Evolutionary conservation across 1,140 invertebrate species (phyloP).

Genomic region (Lucilia cuprina): DNA sequence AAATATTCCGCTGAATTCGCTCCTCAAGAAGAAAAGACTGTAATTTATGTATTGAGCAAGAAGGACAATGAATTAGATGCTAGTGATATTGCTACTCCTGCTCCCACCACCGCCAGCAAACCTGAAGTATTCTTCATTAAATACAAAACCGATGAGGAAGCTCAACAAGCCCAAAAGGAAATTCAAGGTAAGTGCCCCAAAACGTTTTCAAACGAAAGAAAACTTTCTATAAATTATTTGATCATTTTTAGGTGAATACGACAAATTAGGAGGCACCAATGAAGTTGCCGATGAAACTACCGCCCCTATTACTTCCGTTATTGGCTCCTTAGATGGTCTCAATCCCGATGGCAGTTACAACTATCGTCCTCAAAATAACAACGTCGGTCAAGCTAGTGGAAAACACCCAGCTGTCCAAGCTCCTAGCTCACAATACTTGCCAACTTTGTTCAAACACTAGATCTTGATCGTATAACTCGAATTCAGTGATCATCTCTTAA

Average conservation of each 20-base stretch:
- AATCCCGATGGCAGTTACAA: conserved; percentile 41
- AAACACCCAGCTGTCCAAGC: not conserved
- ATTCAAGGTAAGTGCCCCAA: conserved; percentile 40
- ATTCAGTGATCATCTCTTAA: no score
- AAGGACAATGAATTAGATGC: conserved; percentile 70
- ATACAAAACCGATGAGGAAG: conserved; percentile 70
- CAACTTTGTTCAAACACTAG: conserved; percentile 34
- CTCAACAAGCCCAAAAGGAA: conserved; percentile 41
- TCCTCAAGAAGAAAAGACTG: conserved; percentile 76
- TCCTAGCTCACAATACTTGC: conserved; percentile 37
- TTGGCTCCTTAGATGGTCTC: conserved; percentile 40
- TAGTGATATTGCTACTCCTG: conserved; percentile 70
- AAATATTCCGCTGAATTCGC: conserved; percentile 42
- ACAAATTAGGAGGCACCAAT: conserved; percentile 39
- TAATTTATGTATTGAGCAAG: conserved; percentile 82
- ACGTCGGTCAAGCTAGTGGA: not conserved
- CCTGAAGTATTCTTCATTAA: conserved; percentile 76
- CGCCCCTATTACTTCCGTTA: conserved; percentile 40
- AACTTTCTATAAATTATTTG: not conserved
- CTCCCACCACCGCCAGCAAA: conserved; percentile 74
- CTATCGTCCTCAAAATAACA: conserved; percentile 37
- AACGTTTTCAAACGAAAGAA: not conserved
- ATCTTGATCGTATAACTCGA: not conserved
- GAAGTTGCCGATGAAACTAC: conserved; percentile 38
- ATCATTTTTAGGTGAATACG: conserved; percentile 39